These are phyloP conservation scores for Triops cancriformis DNA, from an alignment of 1,140 invertebrate genomes.

Conservation along the genomic window DNA sequence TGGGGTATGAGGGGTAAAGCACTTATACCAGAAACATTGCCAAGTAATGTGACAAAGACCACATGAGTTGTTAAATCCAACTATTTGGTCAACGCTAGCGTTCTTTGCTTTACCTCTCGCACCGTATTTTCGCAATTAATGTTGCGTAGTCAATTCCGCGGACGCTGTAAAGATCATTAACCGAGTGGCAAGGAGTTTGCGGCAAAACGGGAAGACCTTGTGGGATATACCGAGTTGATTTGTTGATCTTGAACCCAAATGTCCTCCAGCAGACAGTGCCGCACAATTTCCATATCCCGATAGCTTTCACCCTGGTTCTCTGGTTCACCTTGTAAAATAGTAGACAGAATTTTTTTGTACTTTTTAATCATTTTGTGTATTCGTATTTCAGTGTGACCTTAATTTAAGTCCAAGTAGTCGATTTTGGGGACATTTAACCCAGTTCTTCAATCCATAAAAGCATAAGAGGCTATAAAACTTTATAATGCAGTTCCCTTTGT, in stretches of 20 bases:
- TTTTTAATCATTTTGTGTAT: background rate
- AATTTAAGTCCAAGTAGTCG: background rate
- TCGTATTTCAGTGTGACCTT: background rate
- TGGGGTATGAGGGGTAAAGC: background rate
- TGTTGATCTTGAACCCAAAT: background rate
- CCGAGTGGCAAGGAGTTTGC: background rate
- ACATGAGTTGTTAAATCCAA: background rate
- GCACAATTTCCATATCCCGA: background rate
- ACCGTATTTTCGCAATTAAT: background rate
- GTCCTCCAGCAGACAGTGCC: background rate
- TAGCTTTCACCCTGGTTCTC: background rate
- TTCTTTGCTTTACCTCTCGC: background rate
- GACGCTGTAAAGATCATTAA: background rate
- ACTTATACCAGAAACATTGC: background rate
- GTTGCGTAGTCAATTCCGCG: background rate
- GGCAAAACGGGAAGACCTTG: background rate
- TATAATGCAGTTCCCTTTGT: background rate
- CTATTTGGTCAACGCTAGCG: background rate
- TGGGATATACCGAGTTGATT: background rate
- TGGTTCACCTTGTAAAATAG: too few relatives aligned
- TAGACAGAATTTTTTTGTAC: background rate
- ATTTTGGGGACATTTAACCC: too few relatives aligned
- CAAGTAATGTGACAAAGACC: background rate
- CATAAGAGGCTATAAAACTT: too few relatives aligned
- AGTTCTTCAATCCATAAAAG: too few relatives aligned